Evolutionary conservation across 2,888 invertebrate species (phyloP).

Genomic region (Aricia artaxerxes): DNA sequence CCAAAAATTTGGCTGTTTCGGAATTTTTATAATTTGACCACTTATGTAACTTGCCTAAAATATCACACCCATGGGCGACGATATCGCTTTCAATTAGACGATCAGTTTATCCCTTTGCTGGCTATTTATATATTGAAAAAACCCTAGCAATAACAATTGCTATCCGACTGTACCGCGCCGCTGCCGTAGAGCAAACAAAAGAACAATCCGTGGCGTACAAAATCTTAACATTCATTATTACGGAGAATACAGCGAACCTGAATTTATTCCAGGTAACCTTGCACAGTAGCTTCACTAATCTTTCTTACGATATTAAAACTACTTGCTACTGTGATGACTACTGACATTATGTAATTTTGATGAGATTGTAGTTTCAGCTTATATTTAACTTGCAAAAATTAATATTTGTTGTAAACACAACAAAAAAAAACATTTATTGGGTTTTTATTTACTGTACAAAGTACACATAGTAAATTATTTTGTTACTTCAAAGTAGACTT

Average conservation of each 20-base stretch:
- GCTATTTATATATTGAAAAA: not conserved
- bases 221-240: conserved; percentile 78
- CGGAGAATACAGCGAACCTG: conserved; percentile 72
- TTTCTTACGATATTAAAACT: conserved; percentile 28
- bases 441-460: no score
- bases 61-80: no score
- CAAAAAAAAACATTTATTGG: no score
- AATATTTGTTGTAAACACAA: no score
- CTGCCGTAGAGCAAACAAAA: conserved; percentile 75
- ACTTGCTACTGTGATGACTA: conserved; percentile 5
- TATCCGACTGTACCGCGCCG: conserved; percentile 46
- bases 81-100: no score
- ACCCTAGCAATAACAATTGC: not conserved
- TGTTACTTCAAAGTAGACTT: no score
- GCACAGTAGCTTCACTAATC: conserved; percentile 34
- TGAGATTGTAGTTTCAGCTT: not conserved
- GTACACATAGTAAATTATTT: no score
- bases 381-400: no score
- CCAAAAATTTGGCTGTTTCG: no score
- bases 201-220: conserved; percentile 69
- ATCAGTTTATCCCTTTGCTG: not conserved
- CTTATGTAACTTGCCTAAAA: no score
- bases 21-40: no score
- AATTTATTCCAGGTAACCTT: conserved; percentile 73
- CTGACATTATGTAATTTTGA: not conserved